phyloP scores from a whole-genome alignment of 2,888 invertebrate genomes.

The Autographa gamma region DNA sequence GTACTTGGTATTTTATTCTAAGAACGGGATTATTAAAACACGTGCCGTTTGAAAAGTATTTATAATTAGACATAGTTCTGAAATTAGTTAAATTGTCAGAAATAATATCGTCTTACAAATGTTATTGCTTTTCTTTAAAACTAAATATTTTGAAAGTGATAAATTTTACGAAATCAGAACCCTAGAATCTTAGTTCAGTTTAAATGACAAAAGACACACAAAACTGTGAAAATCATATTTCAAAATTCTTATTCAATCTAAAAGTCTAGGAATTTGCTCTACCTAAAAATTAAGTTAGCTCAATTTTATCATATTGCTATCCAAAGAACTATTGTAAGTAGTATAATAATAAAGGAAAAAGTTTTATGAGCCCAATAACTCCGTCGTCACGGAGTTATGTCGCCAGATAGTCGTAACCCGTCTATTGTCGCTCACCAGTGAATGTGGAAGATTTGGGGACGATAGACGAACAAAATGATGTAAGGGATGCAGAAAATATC shows the following conservation, averaged over 20 bases:
- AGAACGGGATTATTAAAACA: constrained; percentile 21
- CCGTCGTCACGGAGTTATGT: constrained; percentile 33
- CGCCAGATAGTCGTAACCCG: constrained; percentile 27
- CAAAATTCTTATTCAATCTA: not conserved
- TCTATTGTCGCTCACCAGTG: constrained; percentile 26
- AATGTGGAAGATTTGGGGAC: constrained; percentile 9
- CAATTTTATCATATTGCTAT: not conserved
- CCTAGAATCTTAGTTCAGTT: too few relatives aligned
- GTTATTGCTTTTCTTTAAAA: too few relatives aligned
- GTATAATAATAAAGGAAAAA: constrained; percentile 31
- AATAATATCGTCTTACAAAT: not conserved
- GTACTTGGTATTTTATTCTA: constrained; percentile 24
- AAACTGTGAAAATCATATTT: not conserved
- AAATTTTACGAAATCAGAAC: too few relatives aligned
- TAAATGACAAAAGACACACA: not conserved
- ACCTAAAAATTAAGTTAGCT: not conserved
- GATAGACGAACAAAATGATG: constrained; percentile 9
- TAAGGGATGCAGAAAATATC: constrained; percentile 10
- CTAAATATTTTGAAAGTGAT: too few relatives aligned
- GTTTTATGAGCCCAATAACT: constrained; percentile 30
- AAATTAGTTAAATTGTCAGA: not conserved
- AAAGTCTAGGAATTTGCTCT: not conserved
- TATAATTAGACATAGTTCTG: not conserved
- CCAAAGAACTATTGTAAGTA: constrained; percentile 21
- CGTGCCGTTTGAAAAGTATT: constrained; percentile 14